These are phyloP conservation scores for Lacanobia wlatinum DNA, from an alignment of 2,888 invertebrate genomes.

Conservation along the genomic window DNA sequence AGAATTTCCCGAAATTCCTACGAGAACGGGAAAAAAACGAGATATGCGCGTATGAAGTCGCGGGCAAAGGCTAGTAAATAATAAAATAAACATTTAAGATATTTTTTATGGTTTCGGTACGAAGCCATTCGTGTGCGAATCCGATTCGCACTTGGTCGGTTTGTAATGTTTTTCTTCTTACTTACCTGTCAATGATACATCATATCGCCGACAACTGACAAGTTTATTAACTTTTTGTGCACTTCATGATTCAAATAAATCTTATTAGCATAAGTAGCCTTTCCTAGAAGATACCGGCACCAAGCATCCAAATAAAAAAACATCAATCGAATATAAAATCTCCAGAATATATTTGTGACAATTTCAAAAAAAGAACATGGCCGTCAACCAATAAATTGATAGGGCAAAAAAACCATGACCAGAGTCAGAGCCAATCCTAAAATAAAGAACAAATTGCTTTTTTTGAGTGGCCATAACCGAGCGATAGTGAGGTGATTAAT, in stretches of 20 bases:
- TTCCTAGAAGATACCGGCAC: constrained; percentile 25
- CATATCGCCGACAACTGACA: constrained; percentile 20
- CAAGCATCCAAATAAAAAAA: neutral
- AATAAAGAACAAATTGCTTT: constrained; percentile 77
- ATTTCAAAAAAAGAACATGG: constrained; percentile 43
- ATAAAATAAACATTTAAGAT: too few species aligned
- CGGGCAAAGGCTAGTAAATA: too few species aligned
- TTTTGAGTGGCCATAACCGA: constrained; percentile 66
- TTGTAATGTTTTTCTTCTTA: neutral
- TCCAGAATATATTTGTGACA: constrained; percentile 38
- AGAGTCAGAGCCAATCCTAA: constrained; percentile 64
- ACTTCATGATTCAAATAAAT: constrained; percentile 8
- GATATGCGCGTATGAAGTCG: too few species aligned
- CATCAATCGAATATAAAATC: constrained; percentile 22
- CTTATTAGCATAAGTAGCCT: constrained; percentile 20
- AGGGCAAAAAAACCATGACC: constrained; percentile 60
- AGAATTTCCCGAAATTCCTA: too few species aligned
- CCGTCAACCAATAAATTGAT: constrained; percentile 66
- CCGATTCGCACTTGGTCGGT: neutral
- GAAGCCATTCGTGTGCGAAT: too few species aligned
- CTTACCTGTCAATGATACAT: constrained; percentile 4
- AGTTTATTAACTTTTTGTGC: constrained; percentile 29
- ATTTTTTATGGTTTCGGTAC: too few species aligned
- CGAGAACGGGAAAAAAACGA: too few species aligned
- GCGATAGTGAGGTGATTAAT: constrained; percentile 72